A percentile compares a stretch with the other conserved stretches of the same genome.
These are phyloP conservation scores for Ceratina japonica DNA, from an alignment of 1,140 invertebrate genomes.

Conservation along the genomic window DNA sequence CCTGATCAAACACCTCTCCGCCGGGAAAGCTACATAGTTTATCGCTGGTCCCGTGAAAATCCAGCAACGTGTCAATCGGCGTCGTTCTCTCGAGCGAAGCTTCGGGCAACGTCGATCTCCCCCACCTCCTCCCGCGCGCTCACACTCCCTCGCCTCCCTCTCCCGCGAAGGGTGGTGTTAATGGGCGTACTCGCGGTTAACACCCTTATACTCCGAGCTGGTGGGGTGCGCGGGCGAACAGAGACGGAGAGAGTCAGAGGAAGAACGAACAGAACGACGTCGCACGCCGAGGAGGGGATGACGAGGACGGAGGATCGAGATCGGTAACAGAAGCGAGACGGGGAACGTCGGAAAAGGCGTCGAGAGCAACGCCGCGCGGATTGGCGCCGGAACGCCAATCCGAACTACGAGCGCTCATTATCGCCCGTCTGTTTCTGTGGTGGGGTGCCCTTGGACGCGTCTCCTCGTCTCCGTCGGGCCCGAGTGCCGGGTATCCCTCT, in stretches of 20 bases:
- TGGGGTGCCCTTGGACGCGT: slow-evolving; percentile 45
- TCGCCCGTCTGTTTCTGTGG: slow-evolving; percentile 68
- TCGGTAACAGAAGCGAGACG: slow-evolving; percentile 30
- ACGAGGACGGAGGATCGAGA: slow-evolving; percentile 30
- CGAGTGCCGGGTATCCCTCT: background rate
- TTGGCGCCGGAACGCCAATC: slow-evolving; percentile 78
- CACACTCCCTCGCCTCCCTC: background rate
- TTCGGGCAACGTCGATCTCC: slow-evolving; percentile 54
- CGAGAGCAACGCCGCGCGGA: slow-evolving; percentile 76
- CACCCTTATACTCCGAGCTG: slow-evolving; percentile 68
- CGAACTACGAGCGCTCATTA: slow-evolving; percentile 77
- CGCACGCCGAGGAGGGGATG: slow-evolving; percentile 27
- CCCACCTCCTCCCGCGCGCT: background rate
- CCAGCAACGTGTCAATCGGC: slow-evolving; percentile 51
- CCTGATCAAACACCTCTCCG: background rate
- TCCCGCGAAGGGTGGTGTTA: slow-evolving; percentile 72
- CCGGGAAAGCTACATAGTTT: background rate
- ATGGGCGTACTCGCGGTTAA: slow-evolving; percentile 80
- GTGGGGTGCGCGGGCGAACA: background rate
- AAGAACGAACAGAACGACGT: background rate
- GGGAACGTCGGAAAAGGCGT: slow-evolving; percentile 76
- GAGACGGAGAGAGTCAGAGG: too few relatives aligned
- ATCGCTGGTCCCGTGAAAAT: slow-evolving; percentile 42
- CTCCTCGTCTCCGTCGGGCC: background rate
- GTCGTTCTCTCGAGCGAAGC: slow-evolving; percentile 45